phyloP scores from a whole-genome alignment of 2,888 invertebrate species.

The Diaperis boleti region DNA sequence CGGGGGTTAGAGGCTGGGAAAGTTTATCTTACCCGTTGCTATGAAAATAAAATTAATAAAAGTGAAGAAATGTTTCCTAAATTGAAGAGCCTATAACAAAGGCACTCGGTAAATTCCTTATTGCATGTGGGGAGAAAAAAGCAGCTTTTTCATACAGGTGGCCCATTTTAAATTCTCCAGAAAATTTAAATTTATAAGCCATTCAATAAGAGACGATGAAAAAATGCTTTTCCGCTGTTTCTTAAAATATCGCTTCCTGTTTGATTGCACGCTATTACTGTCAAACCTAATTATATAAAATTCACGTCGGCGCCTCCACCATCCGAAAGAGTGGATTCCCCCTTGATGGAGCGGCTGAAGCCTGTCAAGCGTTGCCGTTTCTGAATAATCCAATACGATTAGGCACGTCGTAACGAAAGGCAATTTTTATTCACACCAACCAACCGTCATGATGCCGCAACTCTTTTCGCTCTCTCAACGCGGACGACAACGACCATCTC shows the following conservation, averaged over 20 bases:
- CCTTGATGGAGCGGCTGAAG: constrained; percentile 12
- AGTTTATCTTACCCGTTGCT: too few relatives aligned
- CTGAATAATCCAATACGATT: constrained; percentile 29
- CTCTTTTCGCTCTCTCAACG: constrained; percentile 5
- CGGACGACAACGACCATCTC: constrained; percentile 1
- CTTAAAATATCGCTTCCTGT: neutral
- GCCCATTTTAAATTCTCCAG: too few relatives aligned
- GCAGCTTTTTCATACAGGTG: too few relatives aligned
- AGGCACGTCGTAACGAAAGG: constrained; percentile 16
- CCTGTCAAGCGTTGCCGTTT: constrained; percentile 21
- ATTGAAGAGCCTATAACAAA: too few relatives aligned
- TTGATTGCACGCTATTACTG: constrained; percentile 9
- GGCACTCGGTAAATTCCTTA: too few relatives aligned
- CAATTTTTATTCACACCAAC: constrained; percentile 23
- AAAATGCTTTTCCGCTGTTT: neutral
- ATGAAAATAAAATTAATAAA: too few relatives aligned
- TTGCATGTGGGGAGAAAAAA: too few relatives aligned
- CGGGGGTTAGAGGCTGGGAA: too few relatives aligned
- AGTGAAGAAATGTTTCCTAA: too few relatives aligned
- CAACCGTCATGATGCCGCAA: constrained; percentile 7
- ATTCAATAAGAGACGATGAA: too few relatives aligned
- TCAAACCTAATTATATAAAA: constrained; percentile 6
- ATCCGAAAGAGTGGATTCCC: neutral
- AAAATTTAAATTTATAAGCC: too few relatives aligned
- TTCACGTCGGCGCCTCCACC: neutral